Evolutionary conservation across 2,797 vertebrate species (phyloP).

Genomic region (Micrastur ruficollis): DNA sequence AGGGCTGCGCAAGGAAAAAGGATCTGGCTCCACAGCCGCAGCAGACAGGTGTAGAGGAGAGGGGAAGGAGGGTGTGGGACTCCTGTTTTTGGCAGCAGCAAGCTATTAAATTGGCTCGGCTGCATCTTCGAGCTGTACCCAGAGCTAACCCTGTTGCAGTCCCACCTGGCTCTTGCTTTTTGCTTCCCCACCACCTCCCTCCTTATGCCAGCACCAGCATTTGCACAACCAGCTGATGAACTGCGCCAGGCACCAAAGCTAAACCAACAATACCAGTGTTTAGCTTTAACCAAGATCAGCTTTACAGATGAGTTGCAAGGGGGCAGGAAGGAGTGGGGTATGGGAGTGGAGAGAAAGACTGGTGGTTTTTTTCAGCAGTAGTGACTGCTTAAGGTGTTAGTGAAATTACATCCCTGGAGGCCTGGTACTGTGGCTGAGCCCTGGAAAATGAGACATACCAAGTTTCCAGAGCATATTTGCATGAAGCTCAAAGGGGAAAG

Average conservation of each 20-base stretch:
- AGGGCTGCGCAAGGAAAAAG: not conserved
- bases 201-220: not conserved
- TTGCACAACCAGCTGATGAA: not conserved
- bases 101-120: not conserved
- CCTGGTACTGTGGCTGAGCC: conserved; percentile 11
- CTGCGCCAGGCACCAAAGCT: not conserved
- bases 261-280: not conserved
- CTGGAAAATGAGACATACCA: not conserved
- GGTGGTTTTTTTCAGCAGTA: not conserved
- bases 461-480: conserved; percentile 35
- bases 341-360: not conserved
- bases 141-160: not conserved
- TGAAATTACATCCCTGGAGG: conserved; percentile 29
- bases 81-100: conserved; percentile 2
- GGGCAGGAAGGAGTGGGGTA: not conserved
- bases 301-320: not conserved
- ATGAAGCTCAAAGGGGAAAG: not conserved
- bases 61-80: not conserved
- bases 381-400: not conserved
- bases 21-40: not conserved
- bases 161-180: not conserved
- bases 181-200: not conserved
- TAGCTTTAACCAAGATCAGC: not conserved
- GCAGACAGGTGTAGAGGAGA: not conserved
- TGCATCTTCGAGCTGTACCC: not conserved